Conservation (phyloP, 92 coral and sea anemone species). For the Heteractis magnifica region DNA sequence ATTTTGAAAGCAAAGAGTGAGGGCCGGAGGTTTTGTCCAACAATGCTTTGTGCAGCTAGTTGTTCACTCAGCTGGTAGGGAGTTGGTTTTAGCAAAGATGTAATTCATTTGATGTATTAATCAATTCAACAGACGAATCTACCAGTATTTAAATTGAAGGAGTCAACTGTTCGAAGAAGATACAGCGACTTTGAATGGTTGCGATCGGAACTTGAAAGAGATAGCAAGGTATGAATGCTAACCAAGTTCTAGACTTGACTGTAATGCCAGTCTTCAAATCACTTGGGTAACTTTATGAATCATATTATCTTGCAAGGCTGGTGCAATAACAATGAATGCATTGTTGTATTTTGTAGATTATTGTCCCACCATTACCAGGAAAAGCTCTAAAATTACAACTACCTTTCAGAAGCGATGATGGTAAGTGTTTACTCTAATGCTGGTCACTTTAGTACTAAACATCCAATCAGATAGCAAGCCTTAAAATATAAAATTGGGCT, state of each 20-base stretch:
- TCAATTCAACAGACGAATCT: conserved; percentile 72
- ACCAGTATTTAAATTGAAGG: conserved; percentile 90
- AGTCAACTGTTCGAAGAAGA: conserved; percentile 88
- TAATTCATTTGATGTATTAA: background rate
- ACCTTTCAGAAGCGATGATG: conserved; percentile 99
- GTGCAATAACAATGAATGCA: background rate
- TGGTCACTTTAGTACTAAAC: background rate
- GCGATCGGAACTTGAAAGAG: conserved; percentile 86
- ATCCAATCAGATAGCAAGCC: no score
- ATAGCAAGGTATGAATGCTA: conserved; percentile 73
- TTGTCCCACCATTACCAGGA: conserved; percentile 96
- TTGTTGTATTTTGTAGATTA: conserved; percentile 59
- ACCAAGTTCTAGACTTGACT: no score
- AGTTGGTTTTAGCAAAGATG: background rate
- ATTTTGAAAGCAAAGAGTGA: no score
- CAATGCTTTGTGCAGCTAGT: no score
- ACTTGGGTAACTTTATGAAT: no score
- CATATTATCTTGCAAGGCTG: no score
- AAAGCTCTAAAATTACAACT: conserved; percentile 88
- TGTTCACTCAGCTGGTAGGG: no score
- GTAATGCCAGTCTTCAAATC: no score
- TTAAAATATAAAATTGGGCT: no score
- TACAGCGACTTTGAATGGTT: conserved; percentile 99
- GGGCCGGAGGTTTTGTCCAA: no score
- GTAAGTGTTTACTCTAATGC: conserved; percentile 34